These are phyloP conservation scores for Lysandra bellargus DNA, from an alignment of 2,888 invertebrate genomes.

Conservation along the genomic window DNA sequence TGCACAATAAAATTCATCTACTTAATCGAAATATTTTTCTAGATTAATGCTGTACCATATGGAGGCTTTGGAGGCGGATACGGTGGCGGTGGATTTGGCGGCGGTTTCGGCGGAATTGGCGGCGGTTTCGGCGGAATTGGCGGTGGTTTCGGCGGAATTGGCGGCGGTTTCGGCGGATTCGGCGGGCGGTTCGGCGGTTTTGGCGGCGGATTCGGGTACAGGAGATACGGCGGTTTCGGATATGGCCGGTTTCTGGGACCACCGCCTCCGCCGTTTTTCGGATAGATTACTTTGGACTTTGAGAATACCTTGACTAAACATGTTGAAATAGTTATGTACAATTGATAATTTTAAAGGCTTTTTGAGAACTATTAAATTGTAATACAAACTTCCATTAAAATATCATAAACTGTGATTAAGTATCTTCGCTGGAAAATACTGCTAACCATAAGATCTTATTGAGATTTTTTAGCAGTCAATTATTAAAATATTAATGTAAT, in stretches of 20 bases:
- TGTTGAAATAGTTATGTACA: too few relatives aligned
- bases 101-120: slow-evolving; percentile 39
- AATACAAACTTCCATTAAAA: too few relatives aligned
- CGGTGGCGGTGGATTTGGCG: slow-evolving; percentile 33
- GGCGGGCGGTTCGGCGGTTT: slow-evolving; percentile 39
- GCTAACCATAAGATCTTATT: too few relatives aligned
- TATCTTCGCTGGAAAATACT: too few relatives aligned
- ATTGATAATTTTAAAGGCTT: too few relatives aligned
- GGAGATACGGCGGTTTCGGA: slow-evolving; percentile 1
- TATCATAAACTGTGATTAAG: too few relatives aligned
- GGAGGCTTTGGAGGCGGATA: slow-evolving; percentile 43
- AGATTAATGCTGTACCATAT: neutral
- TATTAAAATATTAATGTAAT: too few relatives aligned
- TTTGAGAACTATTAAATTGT: too few relatives aligned
- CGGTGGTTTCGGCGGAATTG: slow-evolving; percentile 32
- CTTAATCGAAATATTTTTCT: neutral
- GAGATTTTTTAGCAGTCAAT: too few relatives aligned
- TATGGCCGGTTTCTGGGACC: slow-evolving; percentile 35
- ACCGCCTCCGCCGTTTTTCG: slow-evolving; percentile 45
- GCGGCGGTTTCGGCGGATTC: slow-evolving; percentile 36
- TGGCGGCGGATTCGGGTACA: slow-evolving; percentile 42
- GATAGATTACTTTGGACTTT: slow-evolving; percentile 33
- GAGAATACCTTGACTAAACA: too few relatives aligned
- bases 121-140: neutral
- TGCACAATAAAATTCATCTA: neutral